Percentiles rank a stretch among this genome's conserved stretches.
Conservation (phyloP, 2,888 invertebrate species). For the Pollenia angustigena region DNA sequence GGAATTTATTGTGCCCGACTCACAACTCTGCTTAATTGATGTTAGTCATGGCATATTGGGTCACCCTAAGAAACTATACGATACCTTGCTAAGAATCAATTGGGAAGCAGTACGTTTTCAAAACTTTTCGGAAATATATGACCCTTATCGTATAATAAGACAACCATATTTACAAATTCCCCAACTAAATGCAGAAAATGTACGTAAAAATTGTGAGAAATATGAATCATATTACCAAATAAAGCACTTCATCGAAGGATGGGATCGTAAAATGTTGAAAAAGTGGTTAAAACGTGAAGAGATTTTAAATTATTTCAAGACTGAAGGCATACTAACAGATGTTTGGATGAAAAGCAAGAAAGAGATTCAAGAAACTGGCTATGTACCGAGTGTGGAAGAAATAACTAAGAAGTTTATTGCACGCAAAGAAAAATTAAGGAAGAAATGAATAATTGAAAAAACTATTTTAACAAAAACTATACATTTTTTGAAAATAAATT, state of each 20-base stretch:
- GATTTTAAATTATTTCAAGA: conserved; percentile 76
- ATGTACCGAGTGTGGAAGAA: conserved; percentile 72
- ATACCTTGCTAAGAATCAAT: conserved; percentile 79
- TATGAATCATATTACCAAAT: conserved; percentile 79
- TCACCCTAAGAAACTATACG: conserved; percentile 80
- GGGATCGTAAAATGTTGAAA: conserved; percentile 66
- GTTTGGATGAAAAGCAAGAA: conserved; percentile 74
- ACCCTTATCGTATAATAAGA: conserved; percentile 80
- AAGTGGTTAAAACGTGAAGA: conserved; percentile 79
- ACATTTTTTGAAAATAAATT: background rate
- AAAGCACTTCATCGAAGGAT: conserved; percentile 76
- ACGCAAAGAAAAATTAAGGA: conserved; percentile 73
- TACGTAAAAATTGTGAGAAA: conserved; percentile 74
- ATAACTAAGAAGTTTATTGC: conserved; percentile 72
- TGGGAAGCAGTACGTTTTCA: conserved; percentile 79
- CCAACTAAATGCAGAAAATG: conserved; percentile 74
- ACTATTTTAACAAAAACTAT: background rate
- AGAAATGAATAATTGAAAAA: conserved; percentile 42
- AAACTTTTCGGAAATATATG: conserved; percentile 78
- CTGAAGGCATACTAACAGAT: conserved; percentile 76
- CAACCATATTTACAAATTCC: conserved; percentile 80
- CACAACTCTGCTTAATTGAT: conserved; percentile 80
- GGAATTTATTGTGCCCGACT: conserved; percentile 81
- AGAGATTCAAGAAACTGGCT: conserved; percentile 67
- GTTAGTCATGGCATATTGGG: conserved; percentile 82